Evolutionary conservation across 1,140 invertebrate species (phyloP).

Genomic region (Zaprionus lachaisei): DNA sequence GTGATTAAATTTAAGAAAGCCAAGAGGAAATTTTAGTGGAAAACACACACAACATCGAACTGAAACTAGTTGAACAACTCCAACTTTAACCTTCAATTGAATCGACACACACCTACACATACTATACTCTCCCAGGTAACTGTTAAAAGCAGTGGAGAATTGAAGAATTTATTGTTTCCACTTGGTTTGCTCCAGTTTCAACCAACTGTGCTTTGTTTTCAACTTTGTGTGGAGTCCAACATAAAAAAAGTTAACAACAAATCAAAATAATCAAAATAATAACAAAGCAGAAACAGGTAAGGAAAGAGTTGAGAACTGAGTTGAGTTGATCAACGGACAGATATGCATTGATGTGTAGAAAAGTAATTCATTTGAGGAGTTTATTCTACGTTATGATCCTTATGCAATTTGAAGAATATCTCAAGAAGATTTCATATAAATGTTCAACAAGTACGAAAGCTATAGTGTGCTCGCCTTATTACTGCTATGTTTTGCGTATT

Average conservation of each 20-base stretch:
- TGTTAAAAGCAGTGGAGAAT: constrained; percentile 41
- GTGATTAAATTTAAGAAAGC: background rate
- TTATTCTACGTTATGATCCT: too few relatives aligned
- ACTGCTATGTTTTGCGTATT: too few relatives aligned
- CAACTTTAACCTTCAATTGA: constrained; percentile 10
- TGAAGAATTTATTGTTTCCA: constrained; percentile 19
- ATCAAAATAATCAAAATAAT: constrained; percentile 41
- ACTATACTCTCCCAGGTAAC: constrained; percentile 17
- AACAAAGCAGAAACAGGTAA: constrained; percentile 20
- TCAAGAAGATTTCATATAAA: background rate
- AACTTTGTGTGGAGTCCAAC: constrained; percentile 13
- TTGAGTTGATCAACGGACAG: background rate
- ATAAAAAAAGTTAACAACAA: constrained; percentile 28
- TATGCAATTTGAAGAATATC: too few relatives aligned
- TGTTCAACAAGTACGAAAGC: background rate
- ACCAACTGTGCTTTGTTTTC: constrained; percentile 41
- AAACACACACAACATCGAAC: background rate
- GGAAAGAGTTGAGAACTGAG: too few relatives aligned
- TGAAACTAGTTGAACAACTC: constrained; percentile 3
- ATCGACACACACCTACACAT: constrained; percentile 15
- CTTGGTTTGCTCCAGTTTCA: constrained; percentile 47
- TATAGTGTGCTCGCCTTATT: too few relatives aligned
- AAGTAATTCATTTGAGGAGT: background rate
- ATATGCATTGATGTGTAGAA: background rate
- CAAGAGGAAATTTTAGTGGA: background rate